Conservation (phyloP, 53 echinoderm and acorn worm genomes). For the Crossaster papposus region DNA sequence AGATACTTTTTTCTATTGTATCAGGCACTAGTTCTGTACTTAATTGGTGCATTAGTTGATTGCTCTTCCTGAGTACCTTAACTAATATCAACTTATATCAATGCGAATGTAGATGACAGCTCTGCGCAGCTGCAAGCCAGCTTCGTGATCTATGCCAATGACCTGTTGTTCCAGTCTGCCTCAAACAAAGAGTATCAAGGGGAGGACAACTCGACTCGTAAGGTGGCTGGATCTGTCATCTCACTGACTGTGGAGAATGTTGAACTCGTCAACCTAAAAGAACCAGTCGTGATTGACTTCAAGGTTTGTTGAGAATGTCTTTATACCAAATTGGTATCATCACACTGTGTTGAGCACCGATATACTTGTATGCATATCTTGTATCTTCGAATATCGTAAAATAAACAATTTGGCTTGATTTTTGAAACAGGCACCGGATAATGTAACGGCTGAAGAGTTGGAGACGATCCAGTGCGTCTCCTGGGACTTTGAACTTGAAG, state of each 20-base stretch:
- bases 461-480: slow-evolving; percentile 68
- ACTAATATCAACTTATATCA: not conserved
- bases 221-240: slow-evolving; percentile 18
- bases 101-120: not conserved
- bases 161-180: slow-evolving; percentile 28
- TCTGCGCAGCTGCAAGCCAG: slow-evolving; percentile 11
- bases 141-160: slow-evolving; percentile 31
- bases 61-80: not conserved
- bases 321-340: not conserved
- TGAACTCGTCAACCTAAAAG: slow-evolving; percentile 46
- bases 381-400: not conserved
- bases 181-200: not conserved
- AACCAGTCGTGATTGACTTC: slow-evolving; percentile 67
- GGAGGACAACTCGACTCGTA: not conserved
- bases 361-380: too few relatives aligned
- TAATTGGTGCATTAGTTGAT: too few relatives aligned
- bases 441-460: not conserved
- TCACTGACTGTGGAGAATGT: slow-evolving; percentile 54
- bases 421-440: slow-evolving; percentile 17
- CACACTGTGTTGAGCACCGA: too few relatives aligned
- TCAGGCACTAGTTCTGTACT: too few relatives aligned
- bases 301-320: slow-evolving; percentile 2
- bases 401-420: too few relatives aligned
- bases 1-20: too few relatives aligned
- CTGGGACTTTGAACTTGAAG: slow-evolving; percentile 77